Evolutionary conservation across 2,113 vertebrate genomes (phyloP), one percentile per base, ranked within the genome.

Genomic region (Macheiramphus alcinus): DNA sequence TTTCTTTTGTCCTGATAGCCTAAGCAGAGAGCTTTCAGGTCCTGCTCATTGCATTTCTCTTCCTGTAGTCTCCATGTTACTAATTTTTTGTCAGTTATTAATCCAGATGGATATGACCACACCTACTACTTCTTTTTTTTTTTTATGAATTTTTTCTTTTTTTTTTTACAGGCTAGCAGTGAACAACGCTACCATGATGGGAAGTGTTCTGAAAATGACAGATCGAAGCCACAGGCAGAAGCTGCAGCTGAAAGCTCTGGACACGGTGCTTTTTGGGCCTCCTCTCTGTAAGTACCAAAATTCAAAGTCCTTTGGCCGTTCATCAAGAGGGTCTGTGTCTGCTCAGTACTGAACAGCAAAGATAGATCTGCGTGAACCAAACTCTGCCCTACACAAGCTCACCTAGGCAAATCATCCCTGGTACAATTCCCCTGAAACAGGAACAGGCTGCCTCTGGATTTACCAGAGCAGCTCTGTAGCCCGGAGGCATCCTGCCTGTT

Each of bases 161-260:
- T 17, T 7, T 23, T 20, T 27, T 74, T 66, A 79, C 98, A 99
- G 99, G 94, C 95, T 99, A 20, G 99, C 99, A 3, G 97, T 99
- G 72, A 99, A 99, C 98, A 99, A 99, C 2, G 97, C 96, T 48
- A 99, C 99, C 48, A 98, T 99, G 98, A 99, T 99, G 11, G 98
- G 98, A 18, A 98, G 98, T 0, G 98, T 99, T 42, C 98, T 99
- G 93, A 99, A 99, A 85, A 99, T 99, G 97, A 98, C 99, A 50
- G 99, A 99, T 91, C 98, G 99, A 53, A 99, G 99, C 98, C 99
- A 99, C 80, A 95, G 99, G 73, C 99, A 99, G 97, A 99, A 99
- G 97, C 97, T 99, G 93, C 99, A 99, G 96, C 98, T 99, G 61
- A 99, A 99, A 43, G 97, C 99, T 8, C 91, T 99, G 97, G 99